These are phyloP conservation scores for Papilio aristodemus DNA, from an alignment of 1,140 invertebrate genomes.

Conservation along the genomic window DNA sequence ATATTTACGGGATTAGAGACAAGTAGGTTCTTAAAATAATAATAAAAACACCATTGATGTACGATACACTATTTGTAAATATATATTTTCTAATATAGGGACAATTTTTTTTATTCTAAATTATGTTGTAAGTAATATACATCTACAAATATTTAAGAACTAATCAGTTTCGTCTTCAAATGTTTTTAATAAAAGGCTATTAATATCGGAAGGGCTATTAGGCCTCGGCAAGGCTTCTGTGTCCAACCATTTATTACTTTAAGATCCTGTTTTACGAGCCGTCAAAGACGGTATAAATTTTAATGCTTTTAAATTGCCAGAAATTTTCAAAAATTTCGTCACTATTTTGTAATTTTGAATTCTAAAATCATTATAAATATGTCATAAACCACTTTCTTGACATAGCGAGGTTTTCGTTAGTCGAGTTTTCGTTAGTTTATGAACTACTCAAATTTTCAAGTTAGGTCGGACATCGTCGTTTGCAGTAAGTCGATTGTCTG, in stretches of 20 bases:
- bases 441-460: too few species aligned
- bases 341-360: conserved; percentile 3
- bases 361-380: neutral
- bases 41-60: too few species aligned
- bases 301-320: conserved; percentile 11
- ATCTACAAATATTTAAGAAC: too few species aligned
- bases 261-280: conserved; percentile 20
- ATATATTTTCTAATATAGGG: too few species aligned
- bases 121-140: too few species aligned
- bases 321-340: neutral
- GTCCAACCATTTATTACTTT: conserved; percentile 13
- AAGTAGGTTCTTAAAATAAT: neutral
- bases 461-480: too few species aligned
- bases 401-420: too few species aligned
- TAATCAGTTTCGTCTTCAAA: neutral
- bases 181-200: neutral
- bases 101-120: too few species aligned
- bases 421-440: too few species aligned
- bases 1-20: neutral
- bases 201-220: conserved; percentile 9
- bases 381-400: too few species aligned
- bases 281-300: conserved; percentile 12
- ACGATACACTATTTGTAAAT: too few species aligned
- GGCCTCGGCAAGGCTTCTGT: conserved; percentile 2
- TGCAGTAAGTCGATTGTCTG: too few species aligned